Evolutionary conservation across 2,797 vertebrate species (phyloP), one percentile per base, ranked within the genome.

Genomic region (Numenius phaeopus): DNA sequence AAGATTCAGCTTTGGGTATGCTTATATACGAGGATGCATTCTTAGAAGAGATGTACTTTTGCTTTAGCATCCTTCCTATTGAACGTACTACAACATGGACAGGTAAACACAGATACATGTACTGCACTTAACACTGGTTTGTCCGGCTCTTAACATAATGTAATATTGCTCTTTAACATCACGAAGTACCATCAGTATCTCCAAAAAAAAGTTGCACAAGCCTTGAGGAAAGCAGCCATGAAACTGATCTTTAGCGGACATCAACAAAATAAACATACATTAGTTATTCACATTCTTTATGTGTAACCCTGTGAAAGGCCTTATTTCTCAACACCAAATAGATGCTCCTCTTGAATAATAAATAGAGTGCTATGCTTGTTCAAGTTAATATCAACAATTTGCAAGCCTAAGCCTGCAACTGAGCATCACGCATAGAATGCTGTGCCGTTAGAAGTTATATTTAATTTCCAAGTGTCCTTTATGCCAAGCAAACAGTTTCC

Each of bases 401-500:
- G 83, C 89, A 94, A 66, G 76, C 84, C 89, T 46, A 40, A 92
- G 84, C 49, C 77, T 83, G 66, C 82, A 94, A 90, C 23, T 57
- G 89, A 95, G 80, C 70, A 88, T 73, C 82, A 72, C 79, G 94
- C 94, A 89, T 4, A 91, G 87, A 91, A 91, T 2, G 10, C 49
- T 59, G 54, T 71, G 87, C 82, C 1, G 0, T 78, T 73, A 78
- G 46, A 89, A 61, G 69, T 87, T 94, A 62, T 76, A 92, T 91
- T 96, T 91, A 42, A 97, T 96, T 94, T 96, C 72, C 79, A 90
- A 71, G 39, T 14, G 37, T 67, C 83, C 54, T 69, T 77, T 72
- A 69, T 32, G 87, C 79, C 91, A 96, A 96, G 79, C 89, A 94
- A 96, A 83, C n/a, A 65, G 79, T 52, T 94, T 95, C 94, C 95